A percentile compares a stretch with the other conserved stretches of the same genome.
phyloP scores from a whole-genome alignment of 2,113 vertebrate genomes.

The Spea multiplicata region DNA sequence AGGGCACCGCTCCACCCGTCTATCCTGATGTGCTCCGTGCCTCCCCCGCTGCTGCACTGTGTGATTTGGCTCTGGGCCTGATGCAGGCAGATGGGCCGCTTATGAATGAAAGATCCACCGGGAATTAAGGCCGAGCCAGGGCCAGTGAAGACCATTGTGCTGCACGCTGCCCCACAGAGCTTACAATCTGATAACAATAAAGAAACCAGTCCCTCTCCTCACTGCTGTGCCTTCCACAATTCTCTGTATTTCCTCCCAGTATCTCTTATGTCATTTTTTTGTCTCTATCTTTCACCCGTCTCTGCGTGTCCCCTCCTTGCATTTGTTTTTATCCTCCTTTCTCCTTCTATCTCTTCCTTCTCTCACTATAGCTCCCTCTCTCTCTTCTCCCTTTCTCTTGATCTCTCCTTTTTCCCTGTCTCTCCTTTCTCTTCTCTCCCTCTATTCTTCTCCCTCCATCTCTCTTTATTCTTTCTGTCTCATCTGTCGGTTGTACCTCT shows the following conservation, averaged over 20 bases:
- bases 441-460: neutral
- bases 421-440: constrained; percentile 4
- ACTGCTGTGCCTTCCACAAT: neutral
- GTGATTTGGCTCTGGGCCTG: constrained; percentile 19
- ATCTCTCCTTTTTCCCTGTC: neutral
- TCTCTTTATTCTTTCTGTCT: neutral
- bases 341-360: neutral
- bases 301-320: neutral
- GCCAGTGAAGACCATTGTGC: neutral
- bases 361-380: neutral
- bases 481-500: neutral
- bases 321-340: neutral
- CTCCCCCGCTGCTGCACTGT: constrained; percentile 15
- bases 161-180: neutral
- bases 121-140: constrained; percentile 5
- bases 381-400: neutral
- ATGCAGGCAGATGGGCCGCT: constrained; percentile 15
- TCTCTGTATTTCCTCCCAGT: too few relatives aligned
- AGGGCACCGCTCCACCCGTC: neutral
- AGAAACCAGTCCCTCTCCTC: too few relatives aligned
- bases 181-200: neutral
- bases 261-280: neutral
- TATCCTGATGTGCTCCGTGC: neutral
- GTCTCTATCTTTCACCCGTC: too few relatives aligned
- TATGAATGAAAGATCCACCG: neutral